A percentile compares a stretch with the other conserved stretches of the same genome.
These are phyloP conservation scores for Chaetophractus vellerosus DNA, from an alignment of 2,797 vertebrate genomes.

Conservation along the genomic window DNA sequence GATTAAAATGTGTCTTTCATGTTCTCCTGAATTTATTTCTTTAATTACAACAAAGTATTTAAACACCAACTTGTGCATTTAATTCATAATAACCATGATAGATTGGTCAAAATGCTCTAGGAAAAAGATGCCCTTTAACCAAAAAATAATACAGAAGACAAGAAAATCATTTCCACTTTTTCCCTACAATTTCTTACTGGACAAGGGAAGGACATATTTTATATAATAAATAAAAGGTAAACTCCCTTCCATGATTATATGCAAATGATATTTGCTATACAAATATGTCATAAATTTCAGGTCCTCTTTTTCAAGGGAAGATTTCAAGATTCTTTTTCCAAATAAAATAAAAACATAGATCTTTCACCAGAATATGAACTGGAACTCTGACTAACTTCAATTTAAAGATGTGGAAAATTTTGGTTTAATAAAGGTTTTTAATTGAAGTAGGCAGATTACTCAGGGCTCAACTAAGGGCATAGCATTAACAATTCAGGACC, in stretches of 20 bases:
- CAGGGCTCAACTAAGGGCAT: background rate
- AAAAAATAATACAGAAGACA: background rate
- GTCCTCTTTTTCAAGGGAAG: conserved; percentile 6
- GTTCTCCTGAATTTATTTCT: background rate
- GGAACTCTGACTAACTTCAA: conserved; percentile 10
- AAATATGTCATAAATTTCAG: conserved; percentile 18
- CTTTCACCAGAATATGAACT: background rate
- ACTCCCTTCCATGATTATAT: background rate
- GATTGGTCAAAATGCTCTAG: background rate
- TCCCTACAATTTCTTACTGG: background rate
- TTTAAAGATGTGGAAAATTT: background rate
- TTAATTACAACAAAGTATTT: background rate
- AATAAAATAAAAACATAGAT: background rate
- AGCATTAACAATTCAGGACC: conserved; percentile 2
- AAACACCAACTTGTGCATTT: background rate
- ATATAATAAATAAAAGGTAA: conserved; percentile 12
- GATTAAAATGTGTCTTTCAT: background rate
- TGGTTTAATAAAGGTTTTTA: conserved; percentile 2
- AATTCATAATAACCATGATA: background rate
- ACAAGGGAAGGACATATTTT: background rate
- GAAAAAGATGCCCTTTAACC: background rate
- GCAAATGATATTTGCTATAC: background rate
- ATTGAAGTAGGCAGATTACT: background rate
- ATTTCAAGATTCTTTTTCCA: background rate
- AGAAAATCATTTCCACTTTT: background rate